phyloP scores from a whole-genome alignment of 2,888 invertebrate species.

The Punctoribates punctum region DNA sequence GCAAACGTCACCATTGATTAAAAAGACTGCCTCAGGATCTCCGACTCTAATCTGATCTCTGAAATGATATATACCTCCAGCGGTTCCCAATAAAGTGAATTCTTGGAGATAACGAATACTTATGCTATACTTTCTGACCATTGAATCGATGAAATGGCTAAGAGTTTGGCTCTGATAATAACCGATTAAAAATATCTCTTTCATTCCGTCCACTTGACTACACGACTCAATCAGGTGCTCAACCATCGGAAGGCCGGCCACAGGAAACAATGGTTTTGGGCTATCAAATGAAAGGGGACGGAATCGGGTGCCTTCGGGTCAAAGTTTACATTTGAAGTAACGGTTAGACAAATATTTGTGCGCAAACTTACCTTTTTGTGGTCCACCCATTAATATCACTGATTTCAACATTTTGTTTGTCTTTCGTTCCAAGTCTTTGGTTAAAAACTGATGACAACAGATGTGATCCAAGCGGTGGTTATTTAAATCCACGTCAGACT shows the following conservation, averaged over 20 bases:
- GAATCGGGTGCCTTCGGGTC: conserved; percentile 81
- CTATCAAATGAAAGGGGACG: conserved; percentile 91
- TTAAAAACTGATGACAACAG: neutral
- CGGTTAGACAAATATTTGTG: too few species aligned
- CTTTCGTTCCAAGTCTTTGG: neutral
- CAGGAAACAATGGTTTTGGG: conserved; percentile 96
- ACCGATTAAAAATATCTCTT: conserved; percentile 89
- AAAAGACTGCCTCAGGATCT: conserved; percentile 81
- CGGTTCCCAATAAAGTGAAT: conserved; percentile 88
- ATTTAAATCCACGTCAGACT: too few species aligned
- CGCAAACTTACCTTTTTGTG: conserved; percentile 56
- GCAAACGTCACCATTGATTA: conserved; percentile 96
- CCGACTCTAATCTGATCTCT: conserved; percentile 87
- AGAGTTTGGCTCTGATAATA: conserved; percentile 80
- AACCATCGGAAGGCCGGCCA: conserved; percentile 90
- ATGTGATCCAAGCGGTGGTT: too few species aligned
- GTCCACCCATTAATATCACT: conserved; percentile 58
- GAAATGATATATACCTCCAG: conserved; percentile 94
- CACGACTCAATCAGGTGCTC: conserved; percentile 98
- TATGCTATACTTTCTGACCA: conserved; percentile 75
- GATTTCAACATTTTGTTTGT: conserved; percentile 52
- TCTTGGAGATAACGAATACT: conserved; percentile 81
- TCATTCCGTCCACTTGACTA: conserved; percentile 59
- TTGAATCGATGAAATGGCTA: conserved; percentile 77
- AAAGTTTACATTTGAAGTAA: neutral